These are phyloP conservation scores for Alligator mississippiensis DNA, from an alignment of 2,113 vertebrate species.

Conservation along the genomic window DNA sequence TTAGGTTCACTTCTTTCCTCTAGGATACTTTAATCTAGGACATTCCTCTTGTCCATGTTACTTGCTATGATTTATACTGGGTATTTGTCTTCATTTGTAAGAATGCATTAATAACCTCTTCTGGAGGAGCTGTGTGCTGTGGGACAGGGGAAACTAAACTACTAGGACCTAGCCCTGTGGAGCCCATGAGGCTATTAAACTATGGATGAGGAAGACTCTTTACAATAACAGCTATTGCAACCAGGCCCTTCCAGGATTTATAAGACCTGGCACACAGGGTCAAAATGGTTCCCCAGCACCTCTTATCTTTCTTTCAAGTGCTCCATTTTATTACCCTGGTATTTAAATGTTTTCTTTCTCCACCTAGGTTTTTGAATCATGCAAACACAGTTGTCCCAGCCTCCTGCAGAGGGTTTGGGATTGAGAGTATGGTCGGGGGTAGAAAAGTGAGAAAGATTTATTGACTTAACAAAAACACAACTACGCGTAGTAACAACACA, in stretches of 20 bases:
- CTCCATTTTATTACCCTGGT: not conserved
- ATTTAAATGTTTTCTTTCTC: not conserved
- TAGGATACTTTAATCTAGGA: not conserved
- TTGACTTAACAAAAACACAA: too few species aligned
- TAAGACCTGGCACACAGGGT: not conserved
- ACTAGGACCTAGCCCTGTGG: not conserved
- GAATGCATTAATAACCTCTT: not conserved
- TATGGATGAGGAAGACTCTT: not conserved
- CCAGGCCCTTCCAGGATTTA: not conserved
- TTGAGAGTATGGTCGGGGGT: too few species aligned
- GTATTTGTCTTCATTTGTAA: not conserved
- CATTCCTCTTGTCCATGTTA: not conserved
- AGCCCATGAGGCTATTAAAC: not conserved
- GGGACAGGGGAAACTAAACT: not conserved
- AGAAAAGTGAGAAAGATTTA: too few species aligned
- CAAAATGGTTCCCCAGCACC: not conserved
- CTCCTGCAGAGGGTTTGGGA: not conserved
- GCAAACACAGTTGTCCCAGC: fast-evolving
- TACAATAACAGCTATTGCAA: not conserved
- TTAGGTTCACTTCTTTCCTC: not conserved
- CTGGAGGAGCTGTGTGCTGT: not conserved
- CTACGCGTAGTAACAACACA: too few species aligned
- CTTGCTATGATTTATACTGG: not conserved
- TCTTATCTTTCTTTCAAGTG: not conserved
- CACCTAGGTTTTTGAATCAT: not conserved